Base-by-base conservation (phyloP, 2,888 invertebrate species). In the Marronus borbonicus region DNA sequence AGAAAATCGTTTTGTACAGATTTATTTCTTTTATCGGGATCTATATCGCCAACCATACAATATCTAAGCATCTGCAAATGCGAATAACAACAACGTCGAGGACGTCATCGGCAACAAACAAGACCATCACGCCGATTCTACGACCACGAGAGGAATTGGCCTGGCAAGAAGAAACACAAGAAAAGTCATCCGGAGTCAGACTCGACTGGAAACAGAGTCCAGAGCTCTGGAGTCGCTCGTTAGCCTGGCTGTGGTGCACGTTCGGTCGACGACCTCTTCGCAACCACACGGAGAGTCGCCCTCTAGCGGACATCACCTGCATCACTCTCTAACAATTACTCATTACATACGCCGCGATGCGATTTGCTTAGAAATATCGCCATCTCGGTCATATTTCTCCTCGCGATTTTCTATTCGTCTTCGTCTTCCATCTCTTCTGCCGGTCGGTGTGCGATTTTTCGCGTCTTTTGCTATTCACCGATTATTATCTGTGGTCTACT, bases 301-400 rank as follows among this genome's bases (percentile, higher is more conserved):
- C 80, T 79, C 82, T 82, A 76, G 81, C 80, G 80, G 81, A 78
- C 79, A 82, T 82, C 82, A 81, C 82, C 81, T 82, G 81, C 81
- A 81, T 80, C 79, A 39, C 80, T 79, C 72, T 78, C 77, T 75
- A 81, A 80, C 80, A 81, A 82, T 82, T 82, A 80, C 79, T 81
- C 81, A 81, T 81, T 81, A 78, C 76, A 78, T 76, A 58, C 76
- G 80, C 78, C 79, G 31, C 31, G 79, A 65, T 76, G 77, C 70
- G 77, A 69, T 77, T 77, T 77, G 68, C 70, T 77, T 77, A 70
- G 70, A 64, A 69, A 55, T 77, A 77, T 72, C 72, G 58, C 72
- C 72, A 72, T 31, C 70, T 55, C 55, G 55, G 31, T 70, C 70
- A 31, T 55, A 70, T 70, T 36, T 70, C 70, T 50, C 50, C 20